Evolutionary conservation across 23 tunicate species (phyloP), one percentile per base, ranked within the genome.

Genomic region (Ascidia mentula): DNA sequence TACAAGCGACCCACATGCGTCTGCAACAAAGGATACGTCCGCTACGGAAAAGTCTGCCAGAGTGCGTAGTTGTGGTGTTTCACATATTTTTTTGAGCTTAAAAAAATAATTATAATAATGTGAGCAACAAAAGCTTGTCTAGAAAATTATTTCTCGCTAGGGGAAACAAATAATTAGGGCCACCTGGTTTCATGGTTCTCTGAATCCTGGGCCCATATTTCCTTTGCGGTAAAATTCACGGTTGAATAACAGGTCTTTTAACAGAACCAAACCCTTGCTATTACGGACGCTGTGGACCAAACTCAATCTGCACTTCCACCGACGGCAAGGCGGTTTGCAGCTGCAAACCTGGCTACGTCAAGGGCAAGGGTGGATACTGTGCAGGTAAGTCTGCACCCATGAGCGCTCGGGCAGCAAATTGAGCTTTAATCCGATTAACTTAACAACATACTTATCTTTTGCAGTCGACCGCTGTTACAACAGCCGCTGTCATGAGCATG

Each of bases 391-490:
- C 1, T 53, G 65, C 13, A 9, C 13, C 53, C 53, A 42, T 42
- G 12, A 15, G 15, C 53, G 12, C 15, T 42, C 15, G 15, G 2
- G 24, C 65, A 53, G 65, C 4, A 9, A 53, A 53, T 53, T 5
- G 7, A 20, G 65, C 12, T 53, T 1, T 6, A 53, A 53, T 20
- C 53, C 53, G 15, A 42, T 42, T 42, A n/a, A n/a, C n/a, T n/a
- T 42, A 9, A 42, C 53, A 53, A 5, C 24, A 20, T 53, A 18
- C 18, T 70, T 9, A 3, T 5, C 39, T 30, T 28, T 70, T 70
- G 4, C 74, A 70, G 74, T 12, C 32, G 74, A 70, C 39, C 74
- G 74, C 17, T 70, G 74, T 34, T 70, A 70, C 39, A 34, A 34
- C 13, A 70, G 32, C 74, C 31, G 32, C 37, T 70, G 74, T 9